Conservation (phyloP, 2,113 vertebrate species). For the Colaptes auratus region DNA sequence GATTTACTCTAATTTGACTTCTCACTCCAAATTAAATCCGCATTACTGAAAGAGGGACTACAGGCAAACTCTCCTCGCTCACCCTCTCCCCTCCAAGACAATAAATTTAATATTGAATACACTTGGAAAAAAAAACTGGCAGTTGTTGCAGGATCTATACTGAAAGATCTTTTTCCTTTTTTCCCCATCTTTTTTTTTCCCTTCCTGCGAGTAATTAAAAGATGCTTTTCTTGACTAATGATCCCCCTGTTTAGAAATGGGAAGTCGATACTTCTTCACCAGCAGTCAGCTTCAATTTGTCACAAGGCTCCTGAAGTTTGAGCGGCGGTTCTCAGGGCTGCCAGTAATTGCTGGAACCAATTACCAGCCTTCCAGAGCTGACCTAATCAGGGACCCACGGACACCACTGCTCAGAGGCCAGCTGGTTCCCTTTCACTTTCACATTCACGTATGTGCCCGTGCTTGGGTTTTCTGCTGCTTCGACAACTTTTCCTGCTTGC, state of each 20-base stretch:
- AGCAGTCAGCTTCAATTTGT: constrained; percentile 90
- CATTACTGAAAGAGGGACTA: constrained; percentile 52
- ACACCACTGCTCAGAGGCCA: constrained; percentile 6
- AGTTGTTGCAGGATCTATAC: constrained; percentile 80
- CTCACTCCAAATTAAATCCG: constrained; percentile 75
- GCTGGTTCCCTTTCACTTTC: background rate
- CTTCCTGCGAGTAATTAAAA: constrained; percentile 92
- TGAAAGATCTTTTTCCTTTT: constrained; percentile 71
- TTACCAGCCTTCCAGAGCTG: constrained; percentile 65
- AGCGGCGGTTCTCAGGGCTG: constrained; percentile 65
- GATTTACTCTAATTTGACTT: constrained; percentile 81
- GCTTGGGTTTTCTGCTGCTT: background rate
- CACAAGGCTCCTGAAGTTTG: constrained; percentile 76
- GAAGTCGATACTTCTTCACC: constrained; percentile 88
- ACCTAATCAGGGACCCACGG: constrained; percentile 59
- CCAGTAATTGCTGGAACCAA: constrained; percentile 77
- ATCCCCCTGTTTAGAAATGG: constrained; percentile 82
- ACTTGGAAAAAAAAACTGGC: constrained; percentile 39
- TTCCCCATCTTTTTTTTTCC: background rate
- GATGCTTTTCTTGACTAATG: constrained; percentile 96
- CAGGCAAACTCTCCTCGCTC: background rate
- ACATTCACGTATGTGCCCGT: rapidly evolving
- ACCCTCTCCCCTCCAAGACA: constrained; percentile 57
- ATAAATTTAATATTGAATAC: constrained; percentile 85
- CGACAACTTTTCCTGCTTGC: rapidly evolving